Base-by-base conservation (phyloP, 2,888 invertebrate species). In the Ganaspis brasiliensis region DNA sequence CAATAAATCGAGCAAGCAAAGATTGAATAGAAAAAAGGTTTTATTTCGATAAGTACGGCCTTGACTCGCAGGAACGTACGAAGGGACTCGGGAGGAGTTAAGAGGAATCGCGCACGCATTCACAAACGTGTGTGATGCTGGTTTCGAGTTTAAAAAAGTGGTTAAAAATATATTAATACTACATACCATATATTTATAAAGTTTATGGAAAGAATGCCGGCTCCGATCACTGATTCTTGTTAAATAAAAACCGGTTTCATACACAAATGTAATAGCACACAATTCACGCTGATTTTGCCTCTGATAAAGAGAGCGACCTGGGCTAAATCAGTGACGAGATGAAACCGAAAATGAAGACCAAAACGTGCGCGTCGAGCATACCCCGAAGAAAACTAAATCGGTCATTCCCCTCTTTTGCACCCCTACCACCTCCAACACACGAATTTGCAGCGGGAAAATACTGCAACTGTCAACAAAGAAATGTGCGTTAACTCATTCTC, bases 161-260 rank as follows among this genome's bases (percentile, higher is more conserved):
- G 26, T 12, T 56, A 26, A 56, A 56, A 56, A 26, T 56, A 19
- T 56, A 56, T 56, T 21, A 26, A 56, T 14, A 14, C 21, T 56
- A 56, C 56, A 14, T 56, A 56, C 56, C 52, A 52, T 52, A 56
- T 56, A 21, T 56, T 21, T 26, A 24, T 26, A 10, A 56, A 56
- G 14, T 26, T 56, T 21, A 56, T 24, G 21, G 24, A 21, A 56
- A 56, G 56, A 31, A 59, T 26, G n/a, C 26, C 26, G 16, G 16
- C 26, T 35, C n/a, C 31, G 31, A 59, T 31, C 59, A 56, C 26
- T 56, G 59, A 35, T 59, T 59, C 59, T 59, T 59, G 59, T 59
- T 31, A 59, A 59, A 59, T 59, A 26, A 59, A 59, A 59, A 59
- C 59, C 59, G 59, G 59, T 59, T 59, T 59, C 31, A 31, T n/a